These are phyloP conservation scores for Parauchenoglanis punctatus DNA, from an alignment of 2,797 vertebrate genomes.

Conservation along the genomic window DNA sequence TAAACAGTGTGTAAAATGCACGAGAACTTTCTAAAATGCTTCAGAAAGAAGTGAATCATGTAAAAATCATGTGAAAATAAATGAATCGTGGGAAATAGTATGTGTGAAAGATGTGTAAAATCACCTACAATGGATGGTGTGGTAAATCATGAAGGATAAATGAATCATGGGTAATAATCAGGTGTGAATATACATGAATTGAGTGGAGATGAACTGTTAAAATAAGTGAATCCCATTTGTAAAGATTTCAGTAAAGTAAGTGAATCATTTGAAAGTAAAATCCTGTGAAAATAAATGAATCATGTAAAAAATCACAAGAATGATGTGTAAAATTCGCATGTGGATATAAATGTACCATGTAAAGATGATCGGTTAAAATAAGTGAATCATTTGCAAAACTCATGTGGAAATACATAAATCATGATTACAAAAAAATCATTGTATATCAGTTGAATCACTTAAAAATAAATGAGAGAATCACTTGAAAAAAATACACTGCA, in stretches of 20 bases:
- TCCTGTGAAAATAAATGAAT: neutral
- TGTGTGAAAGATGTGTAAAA: neutral
- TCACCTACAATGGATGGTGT: neutral
- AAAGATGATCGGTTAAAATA: neutral
- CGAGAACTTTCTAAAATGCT: neutral
- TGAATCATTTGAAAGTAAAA: neutral
- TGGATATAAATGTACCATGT: neutral
- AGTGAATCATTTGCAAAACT: neutral
- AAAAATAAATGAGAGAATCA: neutral
- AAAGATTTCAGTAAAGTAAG: neutral
- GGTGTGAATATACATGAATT: neutral
- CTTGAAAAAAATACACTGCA: neutral
- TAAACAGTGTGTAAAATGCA: neutral
- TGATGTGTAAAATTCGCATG: neutral
- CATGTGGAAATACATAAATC: neutral
- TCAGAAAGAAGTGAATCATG: neutral
- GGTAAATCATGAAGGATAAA: neutral
- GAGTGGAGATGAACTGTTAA: neutral
- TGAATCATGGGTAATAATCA: neutral
- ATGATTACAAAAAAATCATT: neutral
- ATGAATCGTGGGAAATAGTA: neutral
- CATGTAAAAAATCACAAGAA: neutral
- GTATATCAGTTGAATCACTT: neutral
- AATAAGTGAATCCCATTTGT: neutral
- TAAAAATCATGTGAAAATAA: neutral